Percentiles rank a stretch among this genome's conserved stretches.
These are phyloP conservation scores for Ceratoteleas bidentatus DNA, from an alignment of 1,140 invertebrate genomes.

Conservation along the genomic window DNA sequence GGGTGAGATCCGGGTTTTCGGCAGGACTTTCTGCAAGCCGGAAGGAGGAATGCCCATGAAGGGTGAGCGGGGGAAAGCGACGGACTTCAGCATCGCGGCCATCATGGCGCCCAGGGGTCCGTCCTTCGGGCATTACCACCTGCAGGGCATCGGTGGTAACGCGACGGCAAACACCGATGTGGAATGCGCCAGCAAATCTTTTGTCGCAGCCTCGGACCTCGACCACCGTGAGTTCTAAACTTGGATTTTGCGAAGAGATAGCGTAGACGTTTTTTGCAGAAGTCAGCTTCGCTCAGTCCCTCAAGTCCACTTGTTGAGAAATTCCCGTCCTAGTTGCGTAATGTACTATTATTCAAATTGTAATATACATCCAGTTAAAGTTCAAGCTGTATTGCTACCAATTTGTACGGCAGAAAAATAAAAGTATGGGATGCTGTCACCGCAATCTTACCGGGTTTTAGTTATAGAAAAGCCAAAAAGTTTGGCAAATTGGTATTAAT, in stretches of 20 bases:
- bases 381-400: conserved; percentile 12
- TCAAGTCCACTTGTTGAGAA: no score
- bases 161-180: conserved; percentile 73
- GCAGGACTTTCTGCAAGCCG: conserved; percentile 75
- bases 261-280: no score
- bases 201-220: conserved; percentile 70
- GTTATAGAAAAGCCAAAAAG: no score
- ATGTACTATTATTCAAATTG: no score
- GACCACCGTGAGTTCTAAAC: conserved; percentile 76
- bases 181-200: conserved; percentile 75
- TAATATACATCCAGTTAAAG: not conserved
- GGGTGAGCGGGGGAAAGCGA: conserved; percentile 81
- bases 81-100: conserved; percentile 85
- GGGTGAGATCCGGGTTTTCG: conserved; percentile 26
- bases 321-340: no score
- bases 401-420: no score
- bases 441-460: no score
- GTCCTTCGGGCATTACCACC: conserved; percentile 80
- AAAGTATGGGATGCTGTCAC: no score
- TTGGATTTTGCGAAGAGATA: no score
- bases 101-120: conserved; percentile 84
- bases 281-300: no score
- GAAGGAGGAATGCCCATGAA: conserved; percentile 81
- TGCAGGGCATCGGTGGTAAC: conserved; percentile 74
- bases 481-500: no score